Evolutionary conservation across 2,113 vertebrate species (phyloP).

Genomic region (Lepidiolamprologus cunningtoni): DNA sequence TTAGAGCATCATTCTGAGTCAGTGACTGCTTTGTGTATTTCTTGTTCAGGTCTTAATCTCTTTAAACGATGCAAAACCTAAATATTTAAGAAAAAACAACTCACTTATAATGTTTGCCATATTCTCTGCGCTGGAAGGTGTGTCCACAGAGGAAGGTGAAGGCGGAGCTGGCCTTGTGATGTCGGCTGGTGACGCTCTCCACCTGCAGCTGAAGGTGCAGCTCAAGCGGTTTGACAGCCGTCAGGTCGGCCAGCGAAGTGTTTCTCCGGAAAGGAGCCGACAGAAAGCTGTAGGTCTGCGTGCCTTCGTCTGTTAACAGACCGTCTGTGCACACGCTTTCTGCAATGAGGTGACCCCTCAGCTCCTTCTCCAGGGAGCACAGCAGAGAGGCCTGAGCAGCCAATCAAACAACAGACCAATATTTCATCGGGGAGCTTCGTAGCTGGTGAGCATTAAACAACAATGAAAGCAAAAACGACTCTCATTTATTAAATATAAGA

Average conservation of each 20-base stretch:
- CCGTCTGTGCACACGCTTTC: constrained; percentile 77
- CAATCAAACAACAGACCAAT: background rate
- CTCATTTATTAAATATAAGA: background rate
- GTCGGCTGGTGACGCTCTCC: constrained; percentile 81
- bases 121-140: constrained; percentile 87
- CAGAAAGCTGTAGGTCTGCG: constrained; percentile 87
- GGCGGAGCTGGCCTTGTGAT: constrained; percentile 87
- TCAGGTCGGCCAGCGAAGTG: constrained; percentile 76
- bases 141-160: constrained; percentile 90
- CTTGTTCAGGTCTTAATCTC: background rate
- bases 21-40: background rate
- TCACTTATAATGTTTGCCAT: constrained; percentile 80
- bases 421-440: background rate
- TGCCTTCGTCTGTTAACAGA: constrained; percentile 81
- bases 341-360: constrained; percentile 85
- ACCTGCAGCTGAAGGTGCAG: constrained; percentile 84
- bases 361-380: constrained; percentile 88
- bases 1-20: background rate
- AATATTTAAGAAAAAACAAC: background rate
- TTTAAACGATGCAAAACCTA: background rate
- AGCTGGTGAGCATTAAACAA: background rate
- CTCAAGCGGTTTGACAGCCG: constrained; percentile 50
- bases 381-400: constrained; percentile 74
- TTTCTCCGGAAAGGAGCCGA: constrained; percentile 75
- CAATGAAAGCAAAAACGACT: background rate